Evolutionary conservation across 2,797 vertebrate genomes (phyloP).

Genomic region (Intellagama lesueurii): DNA sequence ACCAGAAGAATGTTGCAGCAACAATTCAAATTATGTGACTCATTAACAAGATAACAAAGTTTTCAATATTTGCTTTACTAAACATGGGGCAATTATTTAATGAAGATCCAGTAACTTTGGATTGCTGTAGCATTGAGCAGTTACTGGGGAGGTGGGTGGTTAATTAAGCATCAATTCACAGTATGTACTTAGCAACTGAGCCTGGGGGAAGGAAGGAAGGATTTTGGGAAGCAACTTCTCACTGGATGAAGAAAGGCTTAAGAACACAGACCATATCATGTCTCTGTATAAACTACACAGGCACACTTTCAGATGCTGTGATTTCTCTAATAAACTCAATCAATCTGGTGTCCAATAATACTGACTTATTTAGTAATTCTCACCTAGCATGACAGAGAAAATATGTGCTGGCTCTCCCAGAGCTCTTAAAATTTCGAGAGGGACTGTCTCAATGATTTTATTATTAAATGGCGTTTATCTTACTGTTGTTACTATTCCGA

Average conservation of each 20-base stretch:
- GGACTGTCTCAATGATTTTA: no score
- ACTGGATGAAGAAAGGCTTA: conserved; percentile 25
- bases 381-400: background rate
- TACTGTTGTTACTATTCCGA: background rate
- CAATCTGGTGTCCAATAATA: background rate
- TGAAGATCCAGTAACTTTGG: conserved; percentile 48
- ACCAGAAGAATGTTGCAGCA: background rate
- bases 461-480: background rate
- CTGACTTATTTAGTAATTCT: background rate
- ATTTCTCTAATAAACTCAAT: conserved; percentile 6
- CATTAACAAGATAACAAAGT: conserved; percentile 2
- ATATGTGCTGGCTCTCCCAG: background rate
- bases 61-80: conserved; percentile 46
- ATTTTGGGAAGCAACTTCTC: conserved; percentile 30
- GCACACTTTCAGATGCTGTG: background rate
- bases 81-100: conserved; percentile 32
- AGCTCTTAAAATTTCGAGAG: background rate
- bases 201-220: conserved; percentile 59
- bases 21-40: conserved; percentile 27
- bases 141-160: conserved; percentile 58
- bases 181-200: conserved; percentile 57
- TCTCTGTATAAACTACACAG: background rate
- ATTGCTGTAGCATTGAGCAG: conserved; percentile 8
- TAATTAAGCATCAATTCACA: conserved; percentile 68
- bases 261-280: background rate